A percentile compares a stretch with the other conserved stretches of the same genome.
Evolutionary conservation across 1,140 invertebrate species (phyloP).

Genomic region (Hylaeus anthracinus): DNA sequence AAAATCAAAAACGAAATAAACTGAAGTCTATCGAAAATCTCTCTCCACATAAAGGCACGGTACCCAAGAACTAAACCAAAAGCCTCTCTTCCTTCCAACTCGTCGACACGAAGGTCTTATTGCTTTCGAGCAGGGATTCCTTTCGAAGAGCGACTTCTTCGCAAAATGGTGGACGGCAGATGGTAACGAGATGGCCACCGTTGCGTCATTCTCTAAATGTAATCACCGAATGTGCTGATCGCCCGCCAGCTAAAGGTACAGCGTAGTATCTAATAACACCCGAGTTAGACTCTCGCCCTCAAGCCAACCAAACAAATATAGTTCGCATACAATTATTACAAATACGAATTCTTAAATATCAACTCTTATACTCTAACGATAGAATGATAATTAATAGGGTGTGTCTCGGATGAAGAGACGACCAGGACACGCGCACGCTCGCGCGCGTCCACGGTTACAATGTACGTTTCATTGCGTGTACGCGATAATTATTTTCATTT

Average conservation of each 20-base stretch:
- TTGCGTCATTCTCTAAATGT: too few species aligned
- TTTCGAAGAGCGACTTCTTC: too few species aligned
- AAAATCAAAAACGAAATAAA: too few species aligned
- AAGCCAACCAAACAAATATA: constrained; percentile 82
- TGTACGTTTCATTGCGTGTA: background rate
- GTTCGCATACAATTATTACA: constrained; percentile 79
- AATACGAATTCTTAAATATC: constrained; percentile 81
- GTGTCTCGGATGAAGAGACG: constrained; percentile 23
- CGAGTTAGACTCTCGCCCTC: constrained; percentile 82
- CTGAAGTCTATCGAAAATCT: background rate
- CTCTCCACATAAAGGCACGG: too few species aligned
- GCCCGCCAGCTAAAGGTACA: constrained; percentile 80
- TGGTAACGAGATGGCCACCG: background rate
- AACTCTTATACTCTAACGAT: constrained; percentile 81
- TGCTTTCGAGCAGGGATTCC: too few species aligned
- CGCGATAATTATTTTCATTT: constrained; percentile 21
- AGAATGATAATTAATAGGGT: constrained; percentile 71
- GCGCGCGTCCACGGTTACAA: background rate
- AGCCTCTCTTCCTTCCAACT: too few species aligned
- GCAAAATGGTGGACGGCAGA: background rate
- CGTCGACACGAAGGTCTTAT: too few species aligned
- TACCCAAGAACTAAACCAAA: too few species aligned
- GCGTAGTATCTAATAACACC: constrained; percentile 81
- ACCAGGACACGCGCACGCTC: background rate
- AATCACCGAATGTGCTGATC: constrained; percentile 15